phyloP scores from a whole-genome alignment of 2,113 vertebrate genomes.

The Ailuropoda melanoleuca region DNA sequence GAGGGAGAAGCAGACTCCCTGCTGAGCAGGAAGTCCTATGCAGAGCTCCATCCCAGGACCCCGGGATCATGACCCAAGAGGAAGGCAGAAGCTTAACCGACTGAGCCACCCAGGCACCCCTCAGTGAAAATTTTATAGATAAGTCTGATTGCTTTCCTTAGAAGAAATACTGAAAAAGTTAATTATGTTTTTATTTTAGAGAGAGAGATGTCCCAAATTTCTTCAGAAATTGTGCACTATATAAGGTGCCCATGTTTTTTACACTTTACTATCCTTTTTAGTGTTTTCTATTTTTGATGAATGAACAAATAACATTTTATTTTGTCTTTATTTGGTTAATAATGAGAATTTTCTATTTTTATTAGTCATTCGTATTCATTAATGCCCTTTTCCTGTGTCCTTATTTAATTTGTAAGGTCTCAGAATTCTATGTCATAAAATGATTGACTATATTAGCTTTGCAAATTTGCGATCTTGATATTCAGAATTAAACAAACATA shows the following conservation, averaged over 20 bases:
- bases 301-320: not conserved
- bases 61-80: no score
- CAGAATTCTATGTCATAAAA: not conserved
- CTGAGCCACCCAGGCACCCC: no score
- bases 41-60: no score
- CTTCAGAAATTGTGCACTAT: not conserved
- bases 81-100: no score
- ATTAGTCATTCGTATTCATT: not conserved
- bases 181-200: not conserved
- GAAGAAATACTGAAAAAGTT: not conserved
- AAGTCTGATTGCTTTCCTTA: constrained; percentile 18
- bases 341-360: not conserved
- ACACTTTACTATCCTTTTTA: not conserved
- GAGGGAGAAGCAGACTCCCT: no score
- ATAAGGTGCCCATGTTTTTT: not conserved
- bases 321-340: not conserved
- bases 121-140: not conserved
- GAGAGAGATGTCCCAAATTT: not conserved
- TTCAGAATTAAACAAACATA: not conserved
- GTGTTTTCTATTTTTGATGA: not conserved
- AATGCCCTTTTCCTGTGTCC: not conserved
- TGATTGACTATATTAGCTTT: not conserved
- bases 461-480: not conserved
- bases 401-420: not conserved
- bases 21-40: no score